Base-by-base conservation (phyloP, 1,140 invertebrate species). In the Aplysia californica region DNA sequence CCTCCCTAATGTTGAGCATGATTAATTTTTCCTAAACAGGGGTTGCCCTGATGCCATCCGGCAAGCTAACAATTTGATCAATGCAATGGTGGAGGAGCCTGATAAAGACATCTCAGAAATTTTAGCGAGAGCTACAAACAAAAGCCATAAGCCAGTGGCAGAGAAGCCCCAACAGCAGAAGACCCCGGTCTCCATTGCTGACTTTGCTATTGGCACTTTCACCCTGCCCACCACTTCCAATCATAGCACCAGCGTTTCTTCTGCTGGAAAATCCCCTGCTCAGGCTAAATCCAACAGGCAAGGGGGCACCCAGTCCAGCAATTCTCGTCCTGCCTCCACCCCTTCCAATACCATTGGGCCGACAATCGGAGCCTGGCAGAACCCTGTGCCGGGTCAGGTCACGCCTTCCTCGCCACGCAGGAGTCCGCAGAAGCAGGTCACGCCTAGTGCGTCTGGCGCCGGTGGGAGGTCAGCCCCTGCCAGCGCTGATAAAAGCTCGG, bases 41-140 rank as follows among this genome's bases (percentile, higher is more conserved):
- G 97, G 97, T 64, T 94, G 95, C n/a, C 92, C 93, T 23, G 97
- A 98, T 80, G 95, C 96, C 0, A 97, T 95, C 2, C 95, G 95
- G 87, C 95, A 97, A 88, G 97, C 97, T 64, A 94, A 96, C 84
- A 92, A 92, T 73, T 91, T 98, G 70, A 98, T 98, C 76, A 92
- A 94, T 55, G 92, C 95, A 21, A 91, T 98, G 65, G 96, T 97
- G 77, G 95, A 96, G 89, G 96, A 98, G 91, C 95, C 96, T 4
- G 96, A 98, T 76, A 95, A 95, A 6, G 96, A 98, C 87, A 94
- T 98, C 79, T 89, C 93, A 77, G 94, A 96, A 88, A 93, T 97
- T 90, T 88, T 97, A 82, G 94, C 79, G 15, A 29, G 56, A 10
- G 35, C 38, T 15, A n/a, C n/a, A n/a, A 41, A 26, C 38, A 72